Base-by-base conservation (phyloP, 2,888 invertebrate species). In the Heptascelio sp. region DNA sequence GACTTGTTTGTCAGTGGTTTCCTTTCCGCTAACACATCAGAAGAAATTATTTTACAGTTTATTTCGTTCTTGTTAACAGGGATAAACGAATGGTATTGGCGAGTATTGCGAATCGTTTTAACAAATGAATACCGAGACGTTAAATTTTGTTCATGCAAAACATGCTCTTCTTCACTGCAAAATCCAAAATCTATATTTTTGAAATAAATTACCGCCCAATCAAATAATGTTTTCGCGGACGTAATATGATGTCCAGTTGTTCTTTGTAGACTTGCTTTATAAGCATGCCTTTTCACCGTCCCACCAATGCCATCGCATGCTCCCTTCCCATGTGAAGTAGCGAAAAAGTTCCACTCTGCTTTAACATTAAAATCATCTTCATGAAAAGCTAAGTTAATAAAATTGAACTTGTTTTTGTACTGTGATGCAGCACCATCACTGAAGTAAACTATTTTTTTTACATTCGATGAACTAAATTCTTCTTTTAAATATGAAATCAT, bases 301-400 rank as follows among this genome's bases (percentile, higher is more conserved):
- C 46, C 46, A 46, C 46, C 17, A 46, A 46, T 17, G 9, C 46
- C 17, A 46, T 51, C 19, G 23, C 51, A 51, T 21, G 51, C 51
- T 3, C 51, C 21, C 17, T 43, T 43, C 43, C 43, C 37, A 13
- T 37, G 13, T 37, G 37, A 13, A 37, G 19, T 46, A 5, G 46
- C 46, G 4, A 46, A 15, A 21, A 51, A 67, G 17, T 67, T 34
- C 51, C 53, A 67, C 17, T 67, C 67, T 21, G 23, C 53, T 51
- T 49, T 19, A 15, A 65, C 37, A 15, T 17, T 9, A 26, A 30
- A 26, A 19, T 65, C 65, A 21, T 37, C 34, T 21, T 67, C 30
- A n/a, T 67, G 23, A 53, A 30, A 11, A 15, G 17, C n/a, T 19
- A 80, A 55, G 53, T 80, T 73, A 21, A 75, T 73, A 57, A 75